Base-by-base conservation (phyloP, 1,140 invertebrate genomes). In the Gryon sp. region DNA sequence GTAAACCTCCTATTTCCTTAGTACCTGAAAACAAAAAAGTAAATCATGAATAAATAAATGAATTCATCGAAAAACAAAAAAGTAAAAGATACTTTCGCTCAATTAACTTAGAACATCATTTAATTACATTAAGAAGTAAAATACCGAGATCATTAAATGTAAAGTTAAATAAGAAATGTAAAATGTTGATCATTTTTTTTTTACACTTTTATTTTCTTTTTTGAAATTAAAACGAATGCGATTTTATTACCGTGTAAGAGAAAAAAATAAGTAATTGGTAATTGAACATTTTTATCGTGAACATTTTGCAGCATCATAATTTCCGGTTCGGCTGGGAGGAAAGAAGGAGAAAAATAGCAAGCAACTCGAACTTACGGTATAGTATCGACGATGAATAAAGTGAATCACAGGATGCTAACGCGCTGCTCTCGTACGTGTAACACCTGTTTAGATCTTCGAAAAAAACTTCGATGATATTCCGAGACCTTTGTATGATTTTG, bases 381-480 rank as follows among this genome's bases (percentile, higher is more conserved):
- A 89, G 72, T 50, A 88, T 86, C 8, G 84, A 79, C 6, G 81
- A 88, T 15, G 84, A 85, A 70, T 86, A 83, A 12, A 91, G 82
- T 38, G 85, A 82, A 52, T 89, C 84, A 52, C 93, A 93, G 4
- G 91, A 92, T 12, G 86, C 87, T 68, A 90, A 82, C 2, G 92
- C 92, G 1, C 89, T 88, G 57, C 90, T 89, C 82, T 92, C 91
- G 46, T 89, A 90, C 1, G 89, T 92, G 82, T 92, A 93, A 82
- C 92, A 93, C 78, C 89, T 91, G 74, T 91, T 91, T 46, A 92
- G 81, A 65, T 90, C 90, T 73, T 92, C 90, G 1, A 90, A 90
- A 80, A 90, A 90, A n/a, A 93, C 90, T 81, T 93, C 90, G 26
- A 93, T 89, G 24, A 93, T 89, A 78, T 93, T 93, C 7, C 87